Evolutionary conservation across 2,888 invertebrate genomes (phyloP), one percentile per base, ranked within the genome.

Genomic region (Oxytorus armatus): DNA sequence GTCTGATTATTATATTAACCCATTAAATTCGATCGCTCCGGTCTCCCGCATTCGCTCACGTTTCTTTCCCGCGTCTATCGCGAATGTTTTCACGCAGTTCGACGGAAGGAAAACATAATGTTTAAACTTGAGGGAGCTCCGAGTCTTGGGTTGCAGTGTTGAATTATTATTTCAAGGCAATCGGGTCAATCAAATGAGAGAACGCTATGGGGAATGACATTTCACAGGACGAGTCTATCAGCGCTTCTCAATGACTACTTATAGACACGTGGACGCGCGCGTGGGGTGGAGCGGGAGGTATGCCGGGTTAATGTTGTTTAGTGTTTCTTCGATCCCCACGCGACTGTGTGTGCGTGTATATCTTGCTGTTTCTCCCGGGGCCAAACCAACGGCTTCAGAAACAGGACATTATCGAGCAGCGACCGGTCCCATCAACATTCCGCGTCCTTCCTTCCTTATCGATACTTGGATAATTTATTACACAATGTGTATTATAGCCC

Each of bases 401-500:
- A 51, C 70, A 70, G 74, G 85, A 79, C 82, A 84, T 85, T 89
- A 90, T 90, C 89, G 84, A 68, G 77, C 55, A 65, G 11, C 69
- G 69, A 74, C 79, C 73, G 84, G 81, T 83, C 86, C 88, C 88
- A 90, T 90, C 90, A 84, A 87, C 90, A 90, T 90, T 90, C 77
- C 74, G 55, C 73, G 69, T 77, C 77, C 69, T 77, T 81, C 77
- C 73, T 74, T 81, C 89, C 88, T 89, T 89, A 90, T 89, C 87
- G 89, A 89, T 87, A 85, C 86, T 86, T 88, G 86, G 88, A 90
- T 89, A 90, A 90, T 90, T 90, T 90, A 90, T 90, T 89, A 88
- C 84, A 86, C 83, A 85, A 82, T 82, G 65, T 80, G 80, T 73
- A 77, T 77, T 79, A 74, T 77, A 77, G 73, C 77, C 70, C n/a